These are phyloP conservation scores for Channa argus DNA, from an alignment of 2,113 vertebrate species.

Conservation along the genomic window DNA sequence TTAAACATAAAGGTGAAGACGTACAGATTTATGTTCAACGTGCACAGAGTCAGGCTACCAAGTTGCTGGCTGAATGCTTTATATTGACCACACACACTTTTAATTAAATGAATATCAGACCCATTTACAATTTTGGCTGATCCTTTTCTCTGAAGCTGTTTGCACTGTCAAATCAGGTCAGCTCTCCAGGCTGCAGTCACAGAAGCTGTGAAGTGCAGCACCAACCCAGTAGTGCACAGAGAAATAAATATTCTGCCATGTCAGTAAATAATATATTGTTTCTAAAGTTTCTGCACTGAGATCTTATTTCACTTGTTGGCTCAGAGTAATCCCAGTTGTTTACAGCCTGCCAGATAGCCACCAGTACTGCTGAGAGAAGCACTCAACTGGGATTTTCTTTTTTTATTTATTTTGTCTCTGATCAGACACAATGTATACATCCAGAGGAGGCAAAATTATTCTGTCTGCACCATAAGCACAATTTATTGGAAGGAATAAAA, in stretches of 20 bases:
- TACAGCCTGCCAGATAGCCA: constrained; percentile 38
- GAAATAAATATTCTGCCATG: constrained; percentile 32
- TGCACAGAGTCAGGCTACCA: no score
- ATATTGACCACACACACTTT: background rate
- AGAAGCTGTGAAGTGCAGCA: constrained; percentile 20
- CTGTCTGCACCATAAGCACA: constrained; percentile 30
- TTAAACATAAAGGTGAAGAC: no score
- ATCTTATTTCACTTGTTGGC: constrained; percentile 53
- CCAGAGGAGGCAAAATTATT: constrained; percentile 36
- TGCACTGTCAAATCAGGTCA: constrained; percentile 65
- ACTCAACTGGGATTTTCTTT: constrained; percentile 46
- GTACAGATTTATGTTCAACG: no score
- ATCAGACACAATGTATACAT: constrained; percentile 46
- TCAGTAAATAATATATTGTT: constrained; percentile 48
- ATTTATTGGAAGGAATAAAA: constrained; percentile 25
- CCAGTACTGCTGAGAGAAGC: constrained; percentile 22
- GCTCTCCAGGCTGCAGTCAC: constrained; percentile 53
- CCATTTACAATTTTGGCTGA: constrained; percentile 35
- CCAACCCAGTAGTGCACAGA: constrained; percentile 26
- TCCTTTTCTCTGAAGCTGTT: constrained; percentile 51
- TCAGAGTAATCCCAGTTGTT: constrained; percentile 27
- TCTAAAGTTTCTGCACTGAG: constrained; percentile 35
- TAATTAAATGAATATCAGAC: constrained; percentile 22
- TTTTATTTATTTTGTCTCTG: constrained; percentile 23
- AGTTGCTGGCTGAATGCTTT: no score